phyloP scores from a whole-genome alignment of 2,113 vertebrate species.

The Elephantulus edwardii region DNA sequence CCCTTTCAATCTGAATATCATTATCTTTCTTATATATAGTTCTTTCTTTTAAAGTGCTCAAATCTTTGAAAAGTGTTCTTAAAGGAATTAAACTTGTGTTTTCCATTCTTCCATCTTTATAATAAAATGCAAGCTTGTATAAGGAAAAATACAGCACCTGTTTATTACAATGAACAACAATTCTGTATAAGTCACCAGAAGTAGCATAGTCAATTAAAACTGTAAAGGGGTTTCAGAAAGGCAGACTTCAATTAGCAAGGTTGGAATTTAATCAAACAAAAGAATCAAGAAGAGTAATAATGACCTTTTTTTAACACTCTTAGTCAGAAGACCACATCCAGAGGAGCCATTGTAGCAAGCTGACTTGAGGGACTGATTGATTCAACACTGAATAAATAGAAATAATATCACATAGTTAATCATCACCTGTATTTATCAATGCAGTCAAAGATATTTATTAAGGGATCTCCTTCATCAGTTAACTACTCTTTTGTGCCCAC shows the following conservation, averaged over 20 bases:
- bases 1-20: constrained; percentile 64
- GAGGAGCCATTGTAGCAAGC: constrained; percentile 66
- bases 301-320: constrained; percentile 78
- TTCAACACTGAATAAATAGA: constrained; percentile 63
- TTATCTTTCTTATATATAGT: constrained; percentile 53
- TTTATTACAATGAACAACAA: constrained; percentile 78
- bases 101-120: constrained; percentile 67
- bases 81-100: constrained; percentile 73
- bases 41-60: constrained; percentile 57
- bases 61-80: constrained; percentile 57
- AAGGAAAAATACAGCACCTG: constrained; percentile 54
- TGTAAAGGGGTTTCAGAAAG: constrained; percentile 69
- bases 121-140: constrained; percentile 69
- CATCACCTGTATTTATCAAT: constrained; percentile 70
- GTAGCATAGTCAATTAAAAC: constrained; percentile 78
- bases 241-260: constrained; percentile 76
- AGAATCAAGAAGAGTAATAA: constrained; percentile 73
- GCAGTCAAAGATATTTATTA: constrained; percentile 34
- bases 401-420: constrained; percentile 71
- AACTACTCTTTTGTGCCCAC: constrained; percentile 41
- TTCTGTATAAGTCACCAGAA: constrained; percentile 70
- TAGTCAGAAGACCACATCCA: constrained; percentile 71
- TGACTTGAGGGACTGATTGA: constrained; percentile 73
- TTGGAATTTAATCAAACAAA: constrained; percentile 75
- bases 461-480: constrained; percentile 27